A percentile compares a stretch with the other conserved stretches of the same genome.
These are phyloP conservation scores for Philopedon plagiatum DNA, from an alignment of 2,888 invertebrate genomes.

Conservation along the genomic window DNA sequence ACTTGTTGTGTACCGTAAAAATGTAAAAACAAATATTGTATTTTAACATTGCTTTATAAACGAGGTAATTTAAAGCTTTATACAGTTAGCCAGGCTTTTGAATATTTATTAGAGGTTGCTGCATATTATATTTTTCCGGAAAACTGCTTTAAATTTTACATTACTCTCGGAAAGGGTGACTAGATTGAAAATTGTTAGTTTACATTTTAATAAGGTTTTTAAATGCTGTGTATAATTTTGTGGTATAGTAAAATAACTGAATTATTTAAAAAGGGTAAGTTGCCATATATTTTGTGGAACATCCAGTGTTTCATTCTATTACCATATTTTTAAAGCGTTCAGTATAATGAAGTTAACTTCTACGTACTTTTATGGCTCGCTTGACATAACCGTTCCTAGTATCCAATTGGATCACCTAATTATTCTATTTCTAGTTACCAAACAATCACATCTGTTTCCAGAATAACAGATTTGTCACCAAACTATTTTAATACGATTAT, in stretches of 20 bases:
- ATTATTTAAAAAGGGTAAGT: not conserved
- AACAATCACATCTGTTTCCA: no score
- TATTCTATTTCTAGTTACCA: no score
- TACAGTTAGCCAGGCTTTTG: conserved; percentile 19
- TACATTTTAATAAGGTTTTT: conserved; percentile 31
- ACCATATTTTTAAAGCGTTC: no score
- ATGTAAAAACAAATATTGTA: not conserved
- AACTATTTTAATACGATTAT: no score
- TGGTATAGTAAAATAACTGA: not conserved
- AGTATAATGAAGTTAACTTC: no score
- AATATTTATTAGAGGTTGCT: conserved; percentile 21
- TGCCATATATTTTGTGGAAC: not conserved
- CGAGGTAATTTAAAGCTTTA: conserved; percentile 1
- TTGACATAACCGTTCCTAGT: no score
- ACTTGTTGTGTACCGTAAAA: not conserved
- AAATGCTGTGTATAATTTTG: not conserved
- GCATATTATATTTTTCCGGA: conserved; percentile 16
- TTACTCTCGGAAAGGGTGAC: conserved; percentile 8
- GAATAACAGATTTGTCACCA: no score
- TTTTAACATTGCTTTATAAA: not conserved
- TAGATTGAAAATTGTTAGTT: conserved; percentile 37
- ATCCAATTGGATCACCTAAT: no score
- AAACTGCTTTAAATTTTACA: conserved; percentile 27
- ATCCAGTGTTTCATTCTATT: no score
- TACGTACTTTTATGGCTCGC: no score